Base-by-base conservation (phyloP, 2,888 invertebrate species). In the Eubasilissa splendida region DNA sequence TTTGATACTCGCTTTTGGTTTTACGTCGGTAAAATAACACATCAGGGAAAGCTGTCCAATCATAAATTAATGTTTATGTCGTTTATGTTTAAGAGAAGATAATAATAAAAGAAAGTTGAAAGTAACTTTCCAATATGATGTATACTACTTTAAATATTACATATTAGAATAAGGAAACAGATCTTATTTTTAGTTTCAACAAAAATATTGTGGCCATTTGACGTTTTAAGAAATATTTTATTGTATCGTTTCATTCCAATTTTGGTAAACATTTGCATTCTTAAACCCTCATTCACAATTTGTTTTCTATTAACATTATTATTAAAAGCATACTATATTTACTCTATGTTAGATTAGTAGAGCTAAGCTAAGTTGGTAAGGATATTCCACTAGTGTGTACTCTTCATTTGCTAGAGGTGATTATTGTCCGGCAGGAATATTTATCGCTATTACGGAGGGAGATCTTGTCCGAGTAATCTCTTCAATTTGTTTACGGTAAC, bases 121-220 rank as follows among this genome's bases (percentile, higher is more conserved):
- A 14, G 70, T 53, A 70, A 70, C 31, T 31, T 12, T 73, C 54
- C 56, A 73, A 42, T 56, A 73, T 8, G 31, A 22, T 42, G 71
- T 54, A 58, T 58, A 73, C 71, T 73, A 58, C 56, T 8, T 56
- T 73, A 33, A 70, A 53, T n/a, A 58, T 73, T 56, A 50, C 65
- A 70, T 22, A 70, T 14, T 79, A 79, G 68, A n/a, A 33, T 80
- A 80, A 76, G 80, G 76, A 76, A 76, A 70, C 54, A 71, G 71
- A 76, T 80, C 80, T 80, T 80, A 80, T 76, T 76, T 80, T 76
- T 70, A 75, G 60, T 80, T 80, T 70, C 76, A 80, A 76, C 70
- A 75, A 68, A 79, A 50, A 63, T 53, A 79, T 33, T 71, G 76
- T 71, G 76, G 80, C 76, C 76, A 79, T 80, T 80, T 60, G 77